Conservation (phyloP, 2,113 vertebrate genomes). For the Malurus cyaneus region DNA sequence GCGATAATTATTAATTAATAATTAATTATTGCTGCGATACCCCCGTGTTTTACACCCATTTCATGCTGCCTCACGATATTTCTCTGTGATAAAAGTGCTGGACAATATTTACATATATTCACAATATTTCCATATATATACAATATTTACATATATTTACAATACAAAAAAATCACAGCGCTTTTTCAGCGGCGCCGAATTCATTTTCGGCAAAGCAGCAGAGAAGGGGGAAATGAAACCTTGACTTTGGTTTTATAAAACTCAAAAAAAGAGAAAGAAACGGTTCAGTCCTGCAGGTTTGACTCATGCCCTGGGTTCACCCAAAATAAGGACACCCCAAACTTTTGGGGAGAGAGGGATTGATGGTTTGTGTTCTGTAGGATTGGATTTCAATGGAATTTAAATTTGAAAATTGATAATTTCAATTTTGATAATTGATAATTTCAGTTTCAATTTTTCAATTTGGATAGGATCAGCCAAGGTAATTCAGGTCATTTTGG, state of each 20-base stretch:
- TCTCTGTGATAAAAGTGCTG: background rate
- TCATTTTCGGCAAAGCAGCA: background rate
- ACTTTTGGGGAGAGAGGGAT: background rate
- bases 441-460: too few species aligned
- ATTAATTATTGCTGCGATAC: background rate
- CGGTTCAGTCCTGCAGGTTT: background rate
- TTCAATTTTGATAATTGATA: too few species aligned
- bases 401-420: too few species aligned
- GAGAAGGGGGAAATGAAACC: background rate
- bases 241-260: fast-evolving
- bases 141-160: too few species aligned
- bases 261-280: background rate
- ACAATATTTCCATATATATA: too few species aligned
- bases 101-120: too few species aligned
- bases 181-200: background rate
- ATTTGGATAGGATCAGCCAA: background rate
- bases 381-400: background rate
- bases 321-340: background rate
- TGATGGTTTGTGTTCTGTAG: background rate
- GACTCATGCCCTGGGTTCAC: background rate
- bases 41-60: background rate
- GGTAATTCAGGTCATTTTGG: background rate
- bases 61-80: background rate
- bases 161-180: background rate
- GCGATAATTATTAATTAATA: too few species aligned